These are phyloP conservation scores for Calameuta pallipes DNA, from an alignment of 2,888 invertebrate genomes.

Conservation along the genomic window DNA sequence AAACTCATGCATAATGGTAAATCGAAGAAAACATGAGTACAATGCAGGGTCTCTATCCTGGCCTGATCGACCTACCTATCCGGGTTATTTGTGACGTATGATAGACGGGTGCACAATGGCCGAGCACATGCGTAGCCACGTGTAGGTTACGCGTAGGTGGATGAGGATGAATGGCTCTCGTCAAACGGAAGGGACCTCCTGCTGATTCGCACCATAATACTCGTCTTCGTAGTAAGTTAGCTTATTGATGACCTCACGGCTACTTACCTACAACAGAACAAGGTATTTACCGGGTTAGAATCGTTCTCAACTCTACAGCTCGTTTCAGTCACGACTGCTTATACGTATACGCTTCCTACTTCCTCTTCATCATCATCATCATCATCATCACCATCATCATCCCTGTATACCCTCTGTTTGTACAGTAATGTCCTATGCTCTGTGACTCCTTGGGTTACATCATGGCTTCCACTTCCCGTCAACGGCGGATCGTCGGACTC, in stretches of 20 bases:
- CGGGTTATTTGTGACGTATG: constrained; percentile 56
- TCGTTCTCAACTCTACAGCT: constrained; percentile 2
- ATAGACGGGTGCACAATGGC: constrained; percentile 60
- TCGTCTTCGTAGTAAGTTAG: constrained; percentile 45
- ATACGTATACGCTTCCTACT: background rate
- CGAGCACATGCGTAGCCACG: constrained; percentile 45
- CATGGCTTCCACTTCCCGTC: background rate
- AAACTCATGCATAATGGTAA: background rate
- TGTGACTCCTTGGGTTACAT: background rate
- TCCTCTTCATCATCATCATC: background rate
- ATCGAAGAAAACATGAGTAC: background rate
- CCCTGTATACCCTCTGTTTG: background rate
- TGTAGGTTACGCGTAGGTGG: constrained; percentile 61
- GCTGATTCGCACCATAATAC: constrained; percentile 62
- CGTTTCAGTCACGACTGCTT: background rate
- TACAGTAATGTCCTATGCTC: background rate
- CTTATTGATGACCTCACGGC: constrained; percentile 61
- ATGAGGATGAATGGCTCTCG: constrained; percentile 66
- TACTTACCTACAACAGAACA: constrained; percentile 56
- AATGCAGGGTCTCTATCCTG: constrained; percentile 2
- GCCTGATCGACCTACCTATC: constrained; percentile 12
- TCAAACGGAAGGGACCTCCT: constrained; percentile 66
- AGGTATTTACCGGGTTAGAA: constrained; percentile 37
- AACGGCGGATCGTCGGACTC: background rate
- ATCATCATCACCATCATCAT: no score